Conservation (phyloP, 2,113 vertebrate genomes). For the Colius striatus region DNA sequence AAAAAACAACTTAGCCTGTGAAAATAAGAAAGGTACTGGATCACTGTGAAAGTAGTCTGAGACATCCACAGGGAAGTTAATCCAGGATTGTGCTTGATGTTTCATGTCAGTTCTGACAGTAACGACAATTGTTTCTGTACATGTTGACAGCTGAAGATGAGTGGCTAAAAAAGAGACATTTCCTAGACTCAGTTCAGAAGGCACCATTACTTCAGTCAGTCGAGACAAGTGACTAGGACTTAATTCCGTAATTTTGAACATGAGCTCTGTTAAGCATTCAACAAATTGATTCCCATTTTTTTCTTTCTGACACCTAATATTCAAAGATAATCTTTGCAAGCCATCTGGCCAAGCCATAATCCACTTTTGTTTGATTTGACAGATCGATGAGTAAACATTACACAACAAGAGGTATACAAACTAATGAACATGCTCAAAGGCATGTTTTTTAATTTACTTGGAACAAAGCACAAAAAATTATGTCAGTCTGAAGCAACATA, state of each 20-base stretch:
- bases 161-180: conserved; percentile 14
- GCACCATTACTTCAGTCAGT: neutral
- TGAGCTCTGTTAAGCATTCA: conserved; percentile 6
- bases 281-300: conserved; percentile 24
- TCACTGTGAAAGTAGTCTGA: neutral
- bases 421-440: neutral
- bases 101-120: conserved; percentile 65
- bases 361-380: conserved; percentile 25
- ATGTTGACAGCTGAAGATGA: conserved; percentile 63
- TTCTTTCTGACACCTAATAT: conserved; percentile 19
- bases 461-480: neutral
- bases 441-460: neutral
- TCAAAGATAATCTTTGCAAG: conserved; percentile 16
- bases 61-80: conserved; percentile 44
- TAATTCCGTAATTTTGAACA: conserved; percentile 27
- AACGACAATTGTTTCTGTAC: conserved; percentile 41
- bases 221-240: conserved; percentile 2
- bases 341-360: conserved; percentile 16
- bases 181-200: conserved; percentile 24
- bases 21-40: neutral
- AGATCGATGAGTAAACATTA: neutral
- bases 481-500: neutral
- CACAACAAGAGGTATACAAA: neutral
- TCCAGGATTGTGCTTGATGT: conserved; percentile 49
- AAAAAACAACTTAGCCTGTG: neutral